These are phyloP conservation scores for Zaprionus bogoriensis DNA, from an alignment of 2,888 invertebrate genomes.

Conservation along the genomic window DNA sequence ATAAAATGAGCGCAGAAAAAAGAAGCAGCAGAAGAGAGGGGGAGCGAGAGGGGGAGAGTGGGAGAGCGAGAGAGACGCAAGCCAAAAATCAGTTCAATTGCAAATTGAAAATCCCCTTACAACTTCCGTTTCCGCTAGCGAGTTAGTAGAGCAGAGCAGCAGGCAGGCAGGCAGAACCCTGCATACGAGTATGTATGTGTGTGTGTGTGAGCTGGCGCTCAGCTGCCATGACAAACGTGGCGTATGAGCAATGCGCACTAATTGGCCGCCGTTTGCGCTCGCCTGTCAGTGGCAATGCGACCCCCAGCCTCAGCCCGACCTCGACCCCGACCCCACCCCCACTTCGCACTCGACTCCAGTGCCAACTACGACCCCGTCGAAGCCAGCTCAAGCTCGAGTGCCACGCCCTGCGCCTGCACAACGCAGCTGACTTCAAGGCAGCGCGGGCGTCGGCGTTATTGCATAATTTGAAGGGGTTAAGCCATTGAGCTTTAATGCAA, in stretches of 20 bases:
- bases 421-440: no score
- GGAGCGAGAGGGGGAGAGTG: conserved; percentile 5
- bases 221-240: conserved; percentile 74
- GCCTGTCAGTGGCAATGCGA: not conserved
- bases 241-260: conserved; percentile 79
- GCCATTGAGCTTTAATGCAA: conserved; percentile 77
- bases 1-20: conserved; percentile 69
- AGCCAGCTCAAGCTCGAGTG: no score
- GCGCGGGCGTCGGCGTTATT: no score
- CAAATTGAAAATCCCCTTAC: conserved; percentile 79
- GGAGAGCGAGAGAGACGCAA: conserved; percentile 22
- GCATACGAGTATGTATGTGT: not conserved
- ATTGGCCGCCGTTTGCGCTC: conserved; percentile 62
- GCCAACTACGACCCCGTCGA: no score
- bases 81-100: conserved; percentile 79
- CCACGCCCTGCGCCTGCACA: no score
- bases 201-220: conserved; percentile 19
- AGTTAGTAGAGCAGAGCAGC: conserved; percentile 22
- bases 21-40: conserved; percentile 4
- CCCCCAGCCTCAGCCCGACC: not conserved
- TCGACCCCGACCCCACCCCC: not conserved
- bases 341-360: no score
- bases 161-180: conserved; percentile 1
- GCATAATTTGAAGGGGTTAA: conserved; percentile 77
- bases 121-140: conserved; percentile 74